phyloP scores from a whole-genome alignment of 2,797 vertebrate species.

The Channa striata region DNA sequence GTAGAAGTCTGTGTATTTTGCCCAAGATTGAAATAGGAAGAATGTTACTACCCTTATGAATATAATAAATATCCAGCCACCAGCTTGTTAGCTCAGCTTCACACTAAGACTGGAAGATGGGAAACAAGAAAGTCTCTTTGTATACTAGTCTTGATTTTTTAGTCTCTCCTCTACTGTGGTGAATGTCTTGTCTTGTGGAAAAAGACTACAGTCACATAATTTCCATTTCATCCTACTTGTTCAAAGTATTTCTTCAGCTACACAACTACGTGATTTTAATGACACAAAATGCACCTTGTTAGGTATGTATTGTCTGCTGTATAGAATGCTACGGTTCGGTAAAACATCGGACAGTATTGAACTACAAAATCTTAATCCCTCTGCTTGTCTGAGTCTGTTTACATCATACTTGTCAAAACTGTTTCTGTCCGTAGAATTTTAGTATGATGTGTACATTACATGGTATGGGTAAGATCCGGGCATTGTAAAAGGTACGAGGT shows the following conservation, averaged over 20 bases:
- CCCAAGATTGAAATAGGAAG: too few relatives aligned
- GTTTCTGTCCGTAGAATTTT: constrained; percentile 13
- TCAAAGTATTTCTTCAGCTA: too few relatives aligned
- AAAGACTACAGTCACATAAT: too few relatives aligned
- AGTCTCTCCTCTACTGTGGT: too few relatives aligned
- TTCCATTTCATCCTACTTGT: background rate
- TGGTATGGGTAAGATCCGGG: constrained; percentile 59
- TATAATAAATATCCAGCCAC: background rate
- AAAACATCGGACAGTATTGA: constrained; percentile 56
- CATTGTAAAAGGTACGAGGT: constrained; percentile 78
- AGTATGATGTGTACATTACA: constrained; percentile 70
- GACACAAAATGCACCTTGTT: background rate
- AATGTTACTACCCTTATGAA: too few relatives aligned
- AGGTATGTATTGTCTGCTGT: constrained; percentile 11
- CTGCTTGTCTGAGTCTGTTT: constrained; percentile 6
- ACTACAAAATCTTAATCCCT: background rate
- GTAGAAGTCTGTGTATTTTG: too few relatives aligned
- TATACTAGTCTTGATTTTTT: too few relatives aligned
- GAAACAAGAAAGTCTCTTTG: background rate
- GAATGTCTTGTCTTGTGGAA: too few relatives aligned
- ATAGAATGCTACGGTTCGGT: constrained; percentile 66
- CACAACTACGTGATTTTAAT: background rate
- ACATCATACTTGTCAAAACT: background rate
- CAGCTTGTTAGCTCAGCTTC: background rate
- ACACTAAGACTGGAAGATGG: background rate